Evolutionary conservation across 2,113 vertebrate genomes (phyloP).

Genomic region (Ictalurus punctatus): DNA sequence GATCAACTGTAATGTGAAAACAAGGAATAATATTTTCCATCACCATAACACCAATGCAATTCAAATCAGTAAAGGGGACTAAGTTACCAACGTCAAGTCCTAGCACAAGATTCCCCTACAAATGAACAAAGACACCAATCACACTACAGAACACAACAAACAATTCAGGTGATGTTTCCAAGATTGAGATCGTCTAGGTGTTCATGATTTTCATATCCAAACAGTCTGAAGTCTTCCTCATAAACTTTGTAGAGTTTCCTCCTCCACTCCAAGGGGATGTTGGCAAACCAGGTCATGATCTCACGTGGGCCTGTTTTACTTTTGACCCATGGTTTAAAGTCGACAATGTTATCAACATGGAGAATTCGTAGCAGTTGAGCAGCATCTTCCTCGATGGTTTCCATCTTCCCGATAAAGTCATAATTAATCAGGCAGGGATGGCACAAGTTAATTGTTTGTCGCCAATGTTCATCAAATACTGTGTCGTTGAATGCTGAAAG

Average conservation of each 20-base stretch:
- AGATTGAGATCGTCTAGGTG: constrained; percentile 67
- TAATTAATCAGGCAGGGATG: constrained; percentile 93
- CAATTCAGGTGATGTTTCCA: background rate
- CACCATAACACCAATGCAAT: no score
- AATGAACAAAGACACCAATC: background rate
- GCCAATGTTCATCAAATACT: constrained; percentile 72
- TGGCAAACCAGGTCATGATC: constrained; percentile 86
- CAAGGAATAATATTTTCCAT: background rate
- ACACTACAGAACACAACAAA: background rate
- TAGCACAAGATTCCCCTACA: background rate
- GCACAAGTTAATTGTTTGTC: constrained; percentile 81
- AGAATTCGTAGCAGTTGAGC: constrained; percentile 84
- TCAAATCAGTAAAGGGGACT: background rate
- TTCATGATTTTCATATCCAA: constrained; percentile 88
- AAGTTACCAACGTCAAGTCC: background rate
- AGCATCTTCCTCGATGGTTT: constrained; percentile 88
- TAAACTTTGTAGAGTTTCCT: constrained; percentile 88
- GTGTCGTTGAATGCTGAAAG: constrained; percentile 56
- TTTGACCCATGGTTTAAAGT: constrained; percentile 80
- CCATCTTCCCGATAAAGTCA: constrained; percentile 90
- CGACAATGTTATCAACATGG: constrained; percentile 79
- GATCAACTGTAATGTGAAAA: background rate
- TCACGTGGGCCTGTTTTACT: constrained; percentile 86
- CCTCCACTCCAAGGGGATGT: constrained; percentile 79
- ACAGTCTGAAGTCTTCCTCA: constrained; percentile 87